Percentiles rank a stretch among this genome's conserved stretches.
These are phyloP conservation scores for Epinotia ramella DNA, from an alignment of 2,888 invertebrate genomes.

Conservation along the genomic window DNA sequence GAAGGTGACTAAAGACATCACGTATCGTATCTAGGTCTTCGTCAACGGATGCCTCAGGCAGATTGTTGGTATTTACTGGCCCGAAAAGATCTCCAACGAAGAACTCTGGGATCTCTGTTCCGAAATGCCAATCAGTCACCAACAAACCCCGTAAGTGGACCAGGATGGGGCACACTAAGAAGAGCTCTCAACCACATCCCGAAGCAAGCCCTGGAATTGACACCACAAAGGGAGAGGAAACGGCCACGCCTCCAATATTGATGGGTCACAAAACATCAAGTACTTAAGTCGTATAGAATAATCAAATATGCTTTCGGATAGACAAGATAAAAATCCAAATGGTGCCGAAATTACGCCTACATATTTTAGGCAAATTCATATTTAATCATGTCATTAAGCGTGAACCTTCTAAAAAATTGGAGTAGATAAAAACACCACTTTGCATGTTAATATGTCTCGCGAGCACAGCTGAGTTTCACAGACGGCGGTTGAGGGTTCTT, in stretches of 20 bases:
- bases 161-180: too few species aligned
- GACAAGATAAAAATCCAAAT: background rate
- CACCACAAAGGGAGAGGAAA: background rate
- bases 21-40: too few species aligned
- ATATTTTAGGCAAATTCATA: constrained; percentile 28
- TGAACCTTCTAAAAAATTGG: constrained; percentile 33
- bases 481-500: constrained; percentile 19
- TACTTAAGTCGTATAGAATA: too few species aligned
- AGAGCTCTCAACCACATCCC: too few species aligned
- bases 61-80: too few species aligned
- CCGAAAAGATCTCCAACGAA: background rate
- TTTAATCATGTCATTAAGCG: constrained; percentile 35
- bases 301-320: background rate
- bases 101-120: background rate
- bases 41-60: too few species aligned
- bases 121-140: background rate
- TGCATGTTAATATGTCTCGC: constrained; percentile 41
- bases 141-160: background rate
- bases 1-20: too few species aligned
- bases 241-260: too few species aligned
- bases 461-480: constrained; percentile 25
- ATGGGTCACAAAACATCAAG: too few species aligned
- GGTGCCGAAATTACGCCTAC: constrained; percentile 12
- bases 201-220: too few species aligned
- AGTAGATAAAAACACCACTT: constrained; percentile 39